Conservation (phyloP, 53 echinoderm and acorn worm species). For the Stichopus horrens region DNA sequence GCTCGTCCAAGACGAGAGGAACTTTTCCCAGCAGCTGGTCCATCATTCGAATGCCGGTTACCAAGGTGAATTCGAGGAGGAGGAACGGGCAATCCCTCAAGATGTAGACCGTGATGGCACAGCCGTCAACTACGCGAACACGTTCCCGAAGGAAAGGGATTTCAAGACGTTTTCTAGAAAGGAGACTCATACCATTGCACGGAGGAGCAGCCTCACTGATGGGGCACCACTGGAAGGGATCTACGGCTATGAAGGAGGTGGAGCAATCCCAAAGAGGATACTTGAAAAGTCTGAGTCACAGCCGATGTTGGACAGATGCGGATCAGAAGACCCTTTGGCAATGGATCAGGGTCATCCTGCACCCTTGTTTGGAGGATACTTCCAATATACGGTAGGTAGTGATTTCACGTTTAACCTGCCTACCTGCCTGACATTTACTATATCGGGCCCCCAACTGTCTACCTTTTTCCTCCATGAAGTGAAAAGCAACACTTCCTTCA, state of each 20-base stretch:
- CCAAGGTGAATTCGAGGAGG: too few species aligned
- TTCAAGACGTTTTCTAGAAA: neutral
- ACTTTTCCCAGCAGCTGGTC: neutral
- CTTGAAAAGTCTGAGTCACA: conserved; percentile 2
- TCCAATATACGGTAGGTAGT: neutral
- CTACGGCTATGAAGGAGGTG: neutral
- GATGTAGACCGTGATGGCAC: neutral
- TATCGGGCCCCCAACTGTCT: too few species aligned
- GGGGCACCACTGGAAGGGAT: too few species aligned
- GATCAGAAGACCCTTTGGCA: too few species aligned
- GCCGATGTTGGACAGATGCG: neutral
- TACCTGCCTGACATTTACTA: too few species aligned
- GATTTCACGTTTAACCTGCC: too few species aligned
- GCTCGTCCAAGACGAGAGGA: neutral
- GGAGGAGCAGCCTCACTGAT: neutral
- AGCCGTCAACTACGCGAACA: neutral
- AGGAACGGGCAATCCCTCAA: neutral
- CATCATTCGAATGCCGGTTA: too few species aligned
- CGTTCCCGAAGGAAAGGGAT: neutral
- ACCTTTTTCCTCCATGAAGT: too few species aligned
- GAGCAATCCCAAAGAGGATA: neutral
- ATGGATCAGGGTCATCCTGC: too few species aligned
- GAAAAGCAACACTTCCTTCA: too few species aligned
- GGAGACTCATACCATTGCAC: neutral
- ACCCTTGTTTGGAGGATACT: neutral